Evolutionary conservation across 2,797 vertebrate species (phyloP), one percentile per base, ranked within the genome.

Genomic region (Cossypha caffra): DNA sequence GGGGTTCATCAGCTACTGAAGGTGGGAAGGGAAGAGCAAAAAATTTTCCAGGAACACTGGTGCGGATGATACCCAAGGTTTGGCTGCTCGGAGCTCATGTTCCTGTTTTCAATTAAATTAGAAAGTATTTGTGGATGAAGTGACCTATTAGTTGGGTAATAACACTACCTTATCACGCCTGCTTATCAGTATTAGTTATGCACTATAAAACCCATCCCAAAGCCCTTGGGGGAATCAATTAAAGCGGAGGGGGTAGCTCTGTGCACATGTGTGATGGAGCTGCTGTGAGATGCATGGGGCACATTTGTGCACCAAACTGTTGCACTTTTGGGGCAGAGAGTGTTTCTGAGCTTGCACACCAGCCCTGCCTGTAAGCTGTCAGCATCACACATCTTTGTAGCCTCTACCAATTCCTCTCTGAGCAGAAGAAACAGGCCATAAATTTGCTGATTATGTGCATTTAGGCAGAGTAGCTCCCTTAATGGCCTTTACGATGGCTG

Each of bases 181-280:
- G 93, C 96, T 98, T 95, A 97, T 97, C 97, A 85, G 94, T 93
- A 95, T 98, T 97, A 97, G 97, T 97, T 97, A 93, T 92, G 94
- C 93, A 85, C 96, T 96, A 90, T 97, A 97, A 98, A 97, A 89
- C 86, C 77, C 61, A 33, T 82, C 38, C 72, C 88, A 78, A 92
- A 93, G 63, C 93, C 95, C 96, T 91, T 51, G 93, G 94, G 96
- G 78, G 72, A 89, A 94, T 93, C 89, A 92, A 69, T 96, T 90
- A 90, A 94, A 76, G 26, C 4, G 64, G 62, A 92, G 61, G 18
- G 58, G 71, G 76, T 94, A 73, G 72, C 73, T 63, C 24, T 35
- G 59, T 54, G 61, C 47, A 10, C 7, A 50, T 8, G 51, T 18
- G 71, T 5, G n/a, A 25, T 10, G 38, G 88, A 87, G 68, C 87